A percentile compares a stretch with the other conserved stretches of the same genome.
These are phyloP conservation scores for Dendrophyllia cribrosa DNA, from an alignment of 64 coral and sea anemone genomes.

Conservation along the genomic window DNA sequence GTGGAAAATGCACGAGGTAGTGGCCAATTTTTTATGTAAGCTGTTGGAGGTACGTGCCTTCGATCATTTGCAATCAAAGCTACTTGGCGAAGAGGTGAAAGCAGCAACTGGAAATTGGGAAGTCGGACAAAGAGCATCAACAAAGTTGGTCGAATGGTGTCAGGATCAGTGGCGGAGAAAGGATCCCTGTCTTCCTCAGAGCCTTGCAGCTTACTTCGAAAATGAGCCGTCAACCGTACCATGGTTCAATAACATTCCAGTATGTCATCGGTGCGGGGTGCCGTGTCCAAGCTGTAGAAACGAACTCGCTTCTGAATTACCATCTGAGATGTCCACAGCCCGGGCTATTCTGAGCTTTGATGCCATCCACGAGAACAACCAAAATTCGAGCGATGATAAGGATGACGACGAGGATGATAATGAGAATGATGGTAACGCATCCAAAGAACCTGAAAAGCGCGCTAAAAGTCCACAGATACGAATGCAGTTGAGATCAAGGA, in stretches of 20 bases:
- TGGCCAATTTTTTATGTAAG: conserved; percentile 32
- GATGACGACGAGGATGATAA: too few species aligned
- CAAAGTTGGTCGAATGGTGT: conserved; percentile 53
- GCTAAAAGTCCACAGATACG: background rate
- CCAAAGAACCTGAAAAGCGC: background rate
- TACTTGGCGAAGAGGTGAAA: background rate
- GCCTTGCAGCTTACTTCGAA: background rate
- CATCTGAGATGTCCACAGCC: background rate
- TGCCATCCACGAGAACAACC: background rate
- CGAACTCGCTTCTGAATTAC: background rate
- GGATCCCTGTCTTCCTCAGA: background rate
- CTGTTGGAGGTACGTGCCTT: conserved; percentile 36
- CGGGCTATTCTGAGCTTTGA: background rate
- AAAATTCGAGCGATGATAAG: background rate
- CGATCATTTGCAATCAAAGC: background rate
- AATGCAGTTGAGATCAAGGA: background rate
- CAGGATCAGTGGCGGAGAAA: conserved; percentile 64
- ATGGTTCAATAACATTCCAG: background rate
- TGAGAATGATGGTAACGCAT: too few species aligned
- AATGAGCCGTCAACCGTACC: background rate
- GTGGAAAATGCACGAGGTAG: background rate
- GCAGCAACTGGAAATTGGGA: conserved; percentile 1
- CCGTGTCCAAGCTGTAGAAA: conserved; percentile 26
- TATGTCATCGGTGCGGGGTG: background rate
- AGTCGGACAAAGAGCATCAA: too few species aligned